Evolutionary conservation across 2,113 vertebrate species (phyloP).

Genomic region (Telmatochromis sp.): DNA sequence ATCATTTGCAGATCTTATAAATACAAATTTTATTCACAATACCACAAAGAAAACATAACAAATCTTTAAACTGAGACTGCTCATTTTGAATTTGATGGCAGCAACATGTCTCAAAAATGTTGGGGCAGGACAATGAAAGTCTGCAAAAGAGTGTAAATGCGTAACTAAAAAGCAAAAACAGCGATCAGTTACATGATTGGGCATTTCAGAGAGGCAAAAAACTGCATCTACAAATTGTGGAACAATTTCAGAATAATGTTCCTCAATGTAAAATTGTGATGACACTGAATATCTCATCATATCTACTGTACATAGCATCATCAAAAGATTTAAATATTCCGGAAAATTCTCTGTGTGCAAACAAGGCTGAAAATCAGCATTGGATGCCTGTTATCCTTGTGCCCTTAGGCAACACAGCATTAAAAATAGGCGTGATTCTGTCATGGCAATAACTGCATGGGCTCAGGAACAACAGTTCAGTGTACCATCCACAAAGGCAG

Average conservation of each 20-base stretch:
- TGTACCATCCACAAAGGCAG: neutral
- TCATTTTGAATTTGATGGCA: neutral
- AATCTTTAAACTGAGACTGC: neutral
- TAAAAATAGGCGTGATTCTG: neutral
- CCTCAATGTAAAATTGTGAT: neutral
- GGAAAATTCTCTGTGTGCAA: neutral
- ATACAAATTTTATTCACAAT: neutral
- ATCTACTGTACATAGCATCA: neutral
- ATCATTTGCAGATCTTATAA: neutral
- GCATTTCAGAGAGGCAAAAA: neutral
- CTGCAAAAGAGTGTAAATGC: neutral
- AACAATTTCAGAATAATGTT: neutral
- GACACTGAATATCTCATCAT: neutral
- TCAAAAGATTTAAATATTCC: neutral
- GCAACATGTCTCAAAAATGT: neutral
- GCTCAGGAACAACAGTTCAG: neutral
- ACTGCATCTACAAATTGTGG: neutral
- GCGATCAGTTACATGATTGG: neutral
- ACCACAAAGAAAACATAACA: neutral
- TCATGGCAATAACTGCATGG: neutral
- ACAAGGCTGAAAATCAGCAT: neutral
- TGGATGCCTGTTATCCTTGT: neutral
- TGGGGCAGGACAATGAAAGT: neutral
- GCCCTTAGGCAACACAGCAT: neutral
- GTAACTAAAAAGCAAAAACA: neutral